Base-by-base conservation (phyloP, 2,797 vertebrate species). In the Myiothlypis coronata region DNA sequence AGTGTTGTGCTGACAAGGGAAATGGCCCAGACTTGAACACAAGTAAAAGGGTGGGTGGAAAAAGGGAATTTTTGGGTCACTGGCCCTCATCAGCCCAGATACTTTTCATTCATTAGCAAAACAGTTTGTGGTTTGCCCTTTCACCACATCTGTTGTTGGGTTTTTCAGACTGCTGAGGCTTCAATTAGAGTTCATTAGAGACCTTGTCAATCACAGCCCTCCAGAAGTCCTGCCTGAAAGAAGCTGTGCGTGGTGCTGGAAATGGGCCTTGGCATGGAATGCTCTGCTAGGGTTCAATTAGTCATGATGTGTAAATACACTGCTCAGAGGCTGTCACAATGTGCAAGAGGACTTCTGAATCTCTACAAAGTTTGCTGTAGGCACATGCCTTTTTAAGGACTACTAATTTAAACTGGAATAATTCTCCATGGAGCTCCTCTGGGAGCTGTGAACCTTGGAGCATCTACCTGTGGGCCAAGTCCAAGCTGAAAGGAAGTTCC, bases 121-220 rank as follows among this genome's bases (percentile, higher is more conserved):
- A 49, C 41, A 37, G 90, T 77, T 94, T 93, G 93, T 7, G 34
- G 83, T 68, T 85, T 94, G 86, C 87, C 91, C 92, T 92, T 95
- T 90, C 87, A 71, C 96, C 93, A 72, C 95, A 68, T 93, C 95
- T 91, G 91, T 92, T 90, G 92, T 71, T 88, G 92, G 83, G 20
- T 96, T 95, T 96, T 96, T 91, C 84, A 46, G 77, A 32, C 96
- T 82, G 75, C 61, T 1, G 56, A 53, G 79, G 74, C 90, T 87
- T 89, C 97, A 98, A 97, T 98, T 98, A 98, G 93, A 70, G 82
- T 80, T 97, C 97, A 97, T 98, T 97, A 98, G 94, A 57, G 96
- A 85, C 88, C 94, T 86, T 91, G 97, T 98, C 98, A 97, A 75
- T 98, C 98, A 97, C 7, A 52, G 32, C 28, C 34, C 55, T 70